These are phyloP conservation scores for Malurus elegans DNA, from an alignment of 2,113 vertebrate species.

Conservation along the genomic window DNA sequence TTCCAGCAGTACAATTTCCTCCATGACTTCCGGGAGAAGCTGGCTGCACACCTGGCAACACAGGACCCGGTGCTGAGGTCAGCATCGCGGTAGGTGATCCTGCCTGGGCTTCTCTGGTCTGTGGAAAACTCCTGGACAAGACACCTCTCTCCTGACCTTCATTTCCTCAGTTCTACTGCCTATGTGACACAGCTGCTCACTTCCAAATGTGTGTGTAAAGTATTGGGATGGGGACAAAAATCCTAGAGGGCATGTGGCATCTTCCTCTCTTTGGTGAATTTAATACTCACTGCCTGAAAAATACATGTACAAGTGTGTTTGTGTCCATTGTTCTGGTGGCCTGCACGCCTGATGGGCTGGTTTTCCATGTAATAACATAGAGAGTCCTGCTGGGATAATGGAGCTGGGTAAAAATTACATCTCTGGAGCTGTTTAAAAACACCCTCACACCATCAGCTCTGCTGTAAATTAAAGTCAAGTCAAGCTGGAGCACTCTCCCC, in stretches of 20 bases:
- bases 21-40: conserved; percentile 85
- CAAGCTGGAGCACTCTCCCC: not conserved
- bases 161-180: not conserved
- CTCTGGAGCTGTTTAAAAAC: not conserved
- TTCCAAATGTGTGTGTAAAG: fast-evolving
- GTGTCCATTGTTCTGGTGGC: not conserved
- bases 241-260: fast-evolving
- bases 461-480: not conserved
- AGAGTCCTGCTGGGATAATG: not conserved
- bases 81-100: conserved; percentile 73
- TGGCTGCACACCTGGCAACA: conserved; percentile 72
- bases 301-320: not conserved
- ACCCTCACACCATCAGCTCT: not conserved
- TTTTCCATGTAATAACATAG: not conserved
- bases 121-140: not conserved
- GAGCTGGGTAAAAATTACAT: not conserved
- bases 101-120: fast-evolving
- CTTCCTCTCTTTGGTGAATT: not conserved
- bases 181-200: not conserved
- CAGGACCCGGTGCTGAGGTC: conserved; percentile 70
- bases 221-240: not conserved
- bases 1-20: conserved; percentile 92
- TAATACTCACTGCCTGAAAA: not conserved
- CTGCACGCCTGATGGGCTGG: not conserved
- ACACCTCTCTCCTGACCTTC: not conserved